phyloP scores from a whole-genome alignment of 2,113 vertebrate genomes.

The Elephantulus edwardii region DNA sequence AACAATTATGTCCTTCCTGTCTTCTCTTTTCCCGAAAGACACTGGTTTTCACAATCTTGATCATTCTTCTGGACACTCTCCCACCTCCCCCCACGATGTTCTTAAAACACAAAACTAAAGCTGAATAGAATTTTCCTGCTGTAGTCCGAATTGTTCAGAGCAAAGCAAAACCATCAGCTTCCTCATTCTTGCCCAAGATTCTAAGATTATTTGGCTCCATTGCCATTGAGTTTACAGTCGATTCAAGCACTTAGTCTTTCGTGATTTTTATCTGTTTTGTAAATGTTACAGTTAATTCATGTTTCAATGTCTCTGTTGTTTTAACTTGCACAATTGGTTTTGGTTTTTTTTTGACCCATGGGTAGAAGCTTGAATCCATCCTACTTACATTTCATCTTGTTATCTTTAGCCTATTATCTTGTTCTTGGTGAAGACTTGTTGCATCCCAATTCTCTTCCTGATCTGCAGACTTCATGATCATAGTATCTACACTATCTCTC shows the following conservation, averaged over 20 bases:
- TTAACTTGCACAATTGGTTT: constrained; percentile 64
- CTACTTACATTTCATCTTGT: constrained; percentile 47
- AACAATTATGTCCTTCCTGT: not conserved
- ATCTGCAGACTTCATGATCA: not conserved
- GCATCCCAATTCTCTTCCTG: not conserved
- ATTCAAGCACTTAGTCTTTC: constrained; percentile 43
- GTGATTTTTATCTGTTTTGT: constrained; percentile 50
- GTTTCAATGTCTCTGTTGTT: constrained; percentile 52
- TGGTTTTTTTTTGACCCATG: constrained; percentile 13
- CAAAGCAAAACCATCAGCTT: not conserved
- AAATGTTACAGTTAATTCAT: constrained; percentile 37
- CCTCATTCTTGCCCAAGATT: not conserved
- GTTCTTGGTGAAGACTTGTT: constrained; percentile 28
- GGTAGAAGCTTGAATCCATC: constrained; percentile 45
- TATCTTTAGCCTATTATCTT: constrained; percentile 42
- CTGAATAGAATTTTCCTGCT: not conserved
- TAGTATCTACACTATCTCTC: not conserved
- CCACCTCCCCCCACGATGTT: not conserved
- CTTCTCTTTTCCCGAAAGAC: not conserved
- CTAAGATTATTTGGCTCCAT: constrained; percentile 11
- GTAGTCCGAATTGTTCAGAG: constrained; percentile 33
- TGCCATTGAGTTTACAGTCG: constrained; percentile 31
- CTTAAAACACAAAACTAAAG: not conserved
- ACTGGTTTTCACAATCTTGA: not conserved
- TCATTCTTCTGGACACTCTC: not conserved